Evolutionary conservation across 2,888 invertebrate species (phyloP).

Genomic region (Apantesis nais): DNA sequence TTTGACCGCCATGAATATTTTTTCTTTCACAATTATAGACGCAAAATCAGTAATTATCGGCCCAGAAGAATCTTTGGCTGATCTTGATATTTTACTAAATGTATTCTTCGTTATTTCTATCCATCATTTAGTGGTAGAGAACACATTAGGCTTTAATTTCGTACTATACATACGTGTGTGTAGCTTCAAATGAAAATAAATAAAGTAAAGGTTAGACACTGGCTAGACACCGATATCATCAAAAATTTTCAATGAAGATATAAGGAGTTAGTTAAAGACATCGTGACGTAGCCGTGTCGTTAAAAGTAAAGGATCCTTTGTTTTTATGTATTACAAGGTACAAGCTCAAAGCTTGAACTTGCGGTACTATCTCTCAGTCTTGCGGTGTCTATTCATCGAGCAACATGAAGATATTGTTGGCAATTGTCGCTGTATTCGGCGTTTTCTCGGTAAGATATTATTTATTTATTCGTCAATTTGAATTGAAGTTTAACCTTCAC

Average conservation of each 20-base stretch:
- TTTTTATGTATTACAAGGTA: conserved; percentile 16
- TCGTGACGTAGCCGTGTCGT: conserved; percentile 48
- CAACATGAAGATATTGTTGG: conserved; percentile 38
- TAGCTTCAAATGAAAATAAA: no score
- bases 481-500: background rate
- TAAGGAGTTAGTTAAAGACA: background rate
- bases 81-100: background rate
- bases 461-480: background rate
- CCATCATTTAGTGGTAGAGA: background rate
- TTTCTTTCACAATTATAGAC: no score
- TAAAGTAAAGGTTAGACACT: no score
- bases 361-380: conserved; percentile 24
- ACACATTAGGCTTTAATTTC: no score
- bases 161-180: no score
- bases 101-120: background rate
- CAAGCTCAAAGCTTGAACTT: conserved; percentile 39
- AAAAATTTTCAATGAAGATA: background rate
- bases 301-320: conserved; percentile 30
- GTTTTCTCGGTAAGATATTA: conserved; percentile 34
- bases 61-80: no score
- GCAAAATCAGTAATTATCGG: no score
- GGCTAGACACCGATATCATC: background rate
- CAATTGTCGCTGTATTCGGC: conserved; percentile 21
- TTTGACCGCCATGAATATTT: no score
- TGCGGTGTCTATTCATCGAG: conserved; percentile 12